phyloP scores from a whole-genome alignment of 2,113 vertebrate genomes.

The Micromys minutus region DNA sequence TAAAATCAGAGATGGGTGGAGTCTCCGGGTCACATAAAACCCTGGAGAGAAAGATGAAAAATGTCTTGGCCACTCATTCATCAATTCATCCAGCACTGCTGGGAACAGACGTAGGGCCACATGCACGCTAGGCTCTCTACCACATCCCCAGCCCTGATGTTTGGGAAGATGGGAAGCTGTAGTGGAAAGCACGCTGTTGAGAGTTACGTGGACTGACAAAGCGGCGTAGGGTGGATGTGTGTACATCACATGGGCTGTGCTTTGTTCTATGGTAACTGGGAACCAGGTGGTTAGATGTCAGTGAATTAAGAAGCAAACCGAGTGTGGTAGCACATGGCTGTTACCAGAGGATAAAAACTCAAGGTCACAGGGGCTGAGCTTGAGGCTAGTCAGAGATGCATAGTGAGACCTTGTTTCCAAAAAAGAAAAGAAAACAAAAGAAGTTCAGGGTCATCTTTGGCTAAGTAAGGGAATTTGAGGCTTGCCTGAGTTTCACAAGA shows the following conservation, averaged over 20 bases:
- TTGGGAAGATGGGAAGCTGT: background rate
- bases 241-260: accelerated
- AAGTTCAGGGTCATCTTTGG: background rate
- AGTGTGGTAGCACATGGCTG: background rate
- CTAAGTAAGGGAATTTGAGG: background rate
- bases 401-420: background rate
- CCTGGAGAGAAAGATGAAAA: background rate
- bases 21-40: background rate
- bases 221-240: accelerated
- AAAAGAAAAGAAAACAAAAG: background rate
- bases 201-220: background rate
- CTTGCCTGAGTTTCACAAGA: background rate
- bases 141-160: background rate
- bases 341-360: background rate
- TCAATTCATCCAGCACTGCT: background rate
- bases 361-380: background rate
- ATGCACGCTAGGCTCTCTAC: background rate
- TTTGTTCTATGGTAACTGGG: too few relatives aligned
- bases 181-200: background rate
- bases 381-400: background rate
- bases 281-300: background rate
- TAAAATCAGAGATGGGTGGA: background rate
- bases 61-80: background rate
- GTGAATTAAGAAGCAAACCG: background rate
- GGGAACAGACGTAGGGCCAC: background rate